phyloP scores from a whole-genome alignment of 2,113 vertebrate species.

The Triplophysa siluroides region DNA sequence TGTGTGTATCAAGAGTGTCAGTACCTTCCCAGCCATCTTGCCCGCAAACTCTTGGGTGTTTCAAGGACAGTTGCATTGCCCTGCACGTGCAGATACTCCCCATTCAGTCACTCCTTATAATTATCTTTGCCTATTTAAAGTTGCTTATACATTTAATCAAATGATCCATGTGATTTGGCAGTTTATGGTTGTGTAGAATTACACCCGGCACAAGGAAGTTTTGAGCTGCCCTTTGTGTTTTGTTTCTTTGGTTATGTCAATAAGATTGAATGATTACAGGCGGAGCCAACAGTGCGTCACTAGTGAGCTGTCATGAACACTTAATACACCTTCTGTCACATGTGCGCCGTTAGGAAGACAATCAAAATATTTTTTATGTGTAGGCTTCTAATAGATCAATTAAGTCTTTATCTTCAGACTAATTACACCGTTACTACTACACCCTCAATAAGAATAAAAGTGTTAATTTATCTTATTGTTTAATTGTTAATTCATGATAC shows the following conservation, averaged over 20 bases:
- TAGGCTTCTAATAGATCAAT: neutral
- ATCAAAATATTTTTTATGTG: neutral
- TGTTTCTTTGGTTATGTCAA: neutral
- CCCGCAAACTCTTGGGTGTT: neutral
- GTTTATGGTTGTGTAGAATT: conserved; percentile 29
- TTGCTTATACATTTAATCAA: conserved; percentile 1
- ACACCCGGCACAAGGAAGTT: conserved; percentile 15
- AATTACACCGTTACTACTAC: neutral
- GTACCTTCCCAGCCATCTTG: conserved; percentile 10
- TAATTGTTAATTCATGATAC: too few species aligned
- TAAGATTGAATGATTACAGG: neutral
- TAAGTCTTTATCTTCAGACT: neutral
- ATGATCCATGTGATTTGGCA: conserved; percentile 15
- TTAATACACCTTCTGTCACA: neutral
- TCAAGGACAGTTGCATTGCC: conserved; percentile 8
- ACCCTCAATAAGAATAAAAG: too few species aligned
- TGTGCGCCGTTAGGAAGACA: neutral
- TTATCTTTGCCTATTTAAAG: conserved; percentile 1
- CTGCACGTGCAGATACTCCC: neutral
- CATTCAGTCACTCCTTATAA: neutral
- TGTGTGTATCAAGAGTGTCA: neutral
- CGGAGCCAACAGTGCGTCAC: neutral
- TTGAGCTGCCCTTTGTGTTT: conserved; percentile 10
- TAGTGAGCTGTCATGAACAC: neutral
- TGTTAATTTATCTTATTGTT: too few species aligned